Percentiles rank a stretch among this genome's conserved stretches.
Conservation (phyloP, 2,888 invertebrate species). For the Cylindroiulus punctatus region DNA sequence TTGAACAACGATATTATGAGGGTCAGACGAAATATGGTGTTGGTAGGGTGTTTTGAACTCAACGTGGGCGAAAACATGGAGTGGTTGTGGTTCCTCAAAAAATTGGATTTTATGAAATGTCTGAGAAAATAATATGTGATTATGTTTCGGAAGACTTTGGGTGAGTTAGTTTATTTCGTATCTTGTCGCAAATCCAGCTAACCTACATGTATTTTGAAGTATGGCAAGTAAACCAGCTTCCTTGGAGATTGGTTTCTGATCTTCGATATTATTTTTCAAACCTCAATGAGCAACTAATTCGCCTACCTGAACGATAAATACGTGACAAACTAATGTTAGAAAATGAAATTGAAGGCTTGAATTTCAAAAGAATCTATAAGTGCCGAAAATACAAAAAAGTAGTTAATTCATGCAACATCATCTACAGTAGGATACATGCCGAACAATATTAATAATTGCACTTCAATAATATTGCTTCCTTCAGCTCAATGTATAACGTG, state of each 20-base stretch:
- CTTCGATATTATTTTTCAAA: background rate
- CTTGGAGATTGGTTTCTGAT: background rate
- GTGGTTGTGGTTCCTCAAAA: background rate
- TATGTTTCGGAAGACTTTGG: background rate
- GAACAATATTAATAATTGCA: too few species aligned
- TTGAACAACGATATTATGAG: background rate
- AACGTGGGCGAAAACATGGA: background rate
- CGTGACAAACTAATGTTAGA: background rate
- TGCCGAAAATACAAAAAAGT: too few species aligned
- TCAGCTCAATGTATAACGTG: too few species aligned
- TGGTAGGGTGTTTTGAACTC: constrained; percentile 16
- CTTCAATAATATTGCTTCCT: too few species aligned
- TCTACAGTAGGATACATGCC: too few species aligned
- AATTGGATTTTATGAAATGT: background rate
- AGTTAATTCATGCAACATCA: too few species aligned
- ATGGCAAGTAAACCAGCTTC: too few species aligned
- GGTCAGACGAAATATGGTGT: background rate
- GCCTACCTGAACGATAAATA: background rate
- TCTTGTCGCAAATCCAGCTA: background rate
- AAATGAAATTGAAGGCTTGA: background rate
- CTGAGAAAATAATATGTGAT: background rate
- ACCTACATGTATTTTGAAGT: too few species aligned
- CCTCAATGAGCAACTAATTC: background rate
- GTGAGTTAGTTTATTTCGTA: background rate
- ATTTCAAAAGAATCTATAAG: too few species aligned